Evolutionary conservation across 2,797 vertebrate genomes (phyloP).

Genomic region (Clamator glandarius): DNA sequence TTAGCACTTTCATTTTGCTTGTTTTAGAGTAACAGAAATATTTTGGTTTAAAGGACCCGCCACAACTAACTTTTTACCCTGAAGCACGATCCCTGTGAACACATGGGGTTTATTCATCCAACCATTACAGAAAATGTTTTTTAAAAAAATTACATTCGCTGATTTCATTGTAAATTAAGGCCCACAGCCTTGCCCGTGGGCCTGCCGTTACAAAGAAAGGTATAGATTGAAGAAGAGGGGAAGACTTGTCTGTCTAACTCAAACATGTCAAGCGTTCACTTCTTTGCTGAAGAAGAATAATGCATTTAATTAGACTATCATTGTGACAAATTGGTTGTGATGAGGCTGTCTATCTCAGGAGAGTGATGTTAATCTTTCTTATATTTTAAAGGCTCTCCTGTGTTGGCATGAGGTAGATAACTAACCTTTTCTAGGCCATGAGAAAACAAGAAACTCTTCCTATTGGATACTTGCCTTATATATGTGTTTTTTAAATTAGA

Average conservation of each 20-base stretch:
- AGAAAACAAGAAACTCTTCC: not conserved
- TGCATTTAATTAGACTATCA: slow-evolving; percentile 76
- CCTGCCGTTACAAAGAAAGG: slow-evolving; percentile 29
- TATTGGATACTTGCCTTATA: not conserved
- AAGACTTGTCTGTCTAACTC: slow-evolving; percentile 48
- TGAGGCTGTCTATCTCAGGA: slow-evolving; percentile 67
- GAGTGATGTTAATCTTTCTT: slow-evolving; percentile 67
- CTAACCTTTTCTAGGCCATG: not conserved
- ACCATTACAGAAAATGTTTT: slow-evolving; percentile 34
- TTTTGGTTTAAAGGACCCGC: slow-evolving; percentile 60
- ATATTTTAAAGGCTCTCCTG: slow-evolving; percentile 67
- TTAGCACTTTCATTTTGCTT: slow-evolving; percentile 26
- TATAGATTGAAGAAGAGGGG: not conserved
- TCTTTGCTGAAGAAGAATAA: slow-evolving; percentile 69
- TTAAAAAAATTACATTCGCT: not conserved
- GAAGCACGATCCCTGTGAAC: not conserved
- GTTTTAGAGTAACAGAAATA: slow-evolving; percentile 34
- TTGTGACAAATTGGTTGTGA: slow-evolving; percentile 78
- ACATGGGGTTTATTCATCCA: slow-evolving; percentile 60
- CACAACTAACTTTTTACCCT: slow-evolving; percentile 55
- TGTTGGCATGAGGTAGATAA: slow-evolving; percentile 26
- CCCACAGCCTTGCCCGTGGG: slow-evolving; percentile 53
- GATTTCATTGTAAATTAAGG: slow-evolving; percentile 50
- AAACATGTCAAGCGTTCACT: slow-evolving; percentile 60
- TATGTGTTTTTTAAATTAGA: not conserved